Percentiles rank a stretch among this genome's conserved stretches.
phyloP scores from a whole-genome alignment of 92 coral and sea anemone species.

The Pocillopora meandrina region DNA sequence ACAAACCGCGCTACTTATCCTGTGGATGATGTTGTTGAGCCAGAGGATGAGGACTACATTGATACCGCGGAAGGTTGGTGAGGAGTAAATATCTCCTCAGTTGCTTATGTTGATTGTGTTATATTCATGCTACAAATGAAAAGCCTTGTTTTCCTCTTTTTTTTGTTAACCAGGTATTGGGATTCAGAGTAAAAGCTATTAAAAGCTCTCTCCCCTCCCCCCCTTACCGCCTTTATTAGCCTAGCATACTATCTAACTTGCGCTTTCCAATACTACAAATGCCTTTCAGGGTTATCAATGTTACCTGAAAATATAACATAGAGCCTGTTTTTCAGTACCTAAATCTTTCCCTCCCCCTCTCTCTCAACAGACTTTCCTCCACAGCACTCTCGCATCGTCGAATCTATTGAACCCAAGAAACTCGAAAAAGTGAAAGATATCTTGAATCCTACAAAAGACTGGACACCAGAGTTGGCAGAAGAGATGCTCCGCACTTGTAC shows the following conservation, averaged over 20 bases:
- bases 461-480: not conserved
- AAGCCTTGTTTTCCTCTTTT: no score
- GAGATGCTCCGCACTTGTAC: not conserved
- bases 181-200: no score
- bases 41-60: not conserved
- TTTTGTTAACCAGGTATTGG: no score
- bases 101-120: not conserved
- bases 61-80: not conserved
- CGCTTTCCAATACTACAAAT: no score
- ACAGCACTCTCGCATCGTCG: not conserved
- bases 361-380: not conserved
- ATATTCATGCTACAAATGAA: no score
- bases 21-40: not conserved
- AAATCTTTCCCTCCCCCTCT: not conserved
- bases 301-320: no score
- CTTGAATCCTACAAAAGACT: not conserved
- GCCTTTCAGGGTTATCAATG: no score
- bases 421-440: not conserved
- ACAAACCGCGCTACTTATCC: not conserved
- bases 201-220: no score
- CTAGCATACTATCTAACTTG: no score
- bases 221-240: no score
- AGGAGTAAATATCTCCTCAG: not conserved
- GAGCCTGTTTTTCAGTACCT: no score
- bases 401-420: not conserved